Evolutionary conservation across 2,797 vertebrate species (phyloP).

Genomic region (Sarcoramphus papa): DNA sequence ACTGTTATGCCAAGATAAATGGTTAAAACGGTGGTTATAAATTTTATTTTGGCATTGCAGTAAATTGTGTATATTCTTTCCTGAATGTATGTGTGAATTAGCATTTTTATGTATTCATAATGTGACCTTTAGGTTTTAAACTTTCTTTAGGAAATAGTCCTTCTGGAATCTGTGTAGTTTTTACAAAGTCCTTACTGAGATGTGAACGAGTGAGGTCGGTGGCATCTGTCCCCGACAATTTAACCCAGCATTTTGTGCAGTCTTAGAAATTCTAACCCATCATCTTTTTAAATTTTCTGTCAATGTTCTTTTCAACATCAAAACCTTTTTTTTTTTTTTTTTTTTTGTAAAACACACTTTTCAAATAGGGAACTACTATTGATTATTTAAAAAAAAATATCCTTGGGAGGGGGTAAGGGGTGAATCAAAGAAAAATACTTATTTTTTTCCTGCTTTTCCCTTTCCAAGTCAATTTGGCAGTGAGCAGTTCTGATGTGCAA

Average conservation of each 20-base stretch:
- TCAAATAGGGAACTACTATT: background rate
- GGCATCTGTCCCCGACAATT: background rate
- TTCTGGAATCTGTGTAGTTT: background rate
- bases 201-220: background rate
- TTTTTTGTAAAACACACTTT: background rate
- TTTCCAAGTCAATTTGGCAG: background rate
- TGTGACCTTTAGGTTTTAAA: constrained; percentile 20
- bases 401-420: background rate
- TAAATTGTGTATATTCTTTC: constrained; percentile 20
- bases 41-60: constrained; percentile 23
- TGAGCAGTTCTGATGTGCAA: background rate
- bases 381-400: background rate
- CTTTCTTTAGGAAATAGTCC: background rate
- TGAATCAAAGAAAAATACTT: background rate
- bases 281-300: background rate
- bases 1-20: background rate
- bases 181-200: background rate
- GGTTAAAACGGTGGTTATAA: background rate
- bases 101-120: constrained; percentile 24
- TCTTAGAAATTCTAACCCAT: background rate
- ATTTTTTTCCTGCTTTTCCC: accelerated
- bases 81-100: constrained; percentile 4
- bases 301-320: background rate
- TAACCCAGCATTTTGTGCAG: background rate
- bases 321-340: too few species aligned